A percentile compares a stretch with the other conserved stretches of the same genome.
Evolutionary conservation across 2,888 invertebrate species (phyloP).

Genomic region (Icerya purchasi): DNA sequence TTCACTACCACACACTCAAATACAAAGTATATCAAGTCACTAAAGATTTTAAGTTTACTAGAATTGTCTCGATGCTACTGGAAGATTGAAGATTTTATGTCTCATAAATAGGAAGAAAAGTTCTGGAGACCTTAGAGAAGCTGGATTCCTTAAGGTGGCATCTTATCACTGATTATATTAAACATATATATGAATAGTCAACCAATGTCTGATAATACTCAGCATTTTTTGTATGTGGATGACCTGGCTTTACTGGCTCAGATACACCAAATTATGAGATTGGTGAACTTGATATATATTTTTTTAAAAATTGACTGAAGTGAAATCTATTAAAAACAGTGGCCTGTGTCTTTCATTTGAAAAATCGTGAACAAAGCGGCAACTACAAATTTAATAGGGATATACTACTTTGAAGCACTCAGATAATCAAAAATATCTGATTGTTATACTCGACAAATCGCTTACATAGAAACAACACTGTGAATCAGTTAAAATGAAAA

Average conservation of each 20-base stretch:
- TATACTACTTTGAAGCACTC: neutral
- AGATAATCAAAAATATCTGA: neutral
- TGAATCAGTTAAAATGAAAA: neutral
- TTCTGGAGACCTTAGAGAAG: neutral
- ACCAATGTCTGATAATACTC: neutral
- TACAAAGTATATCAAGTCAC: neutral
- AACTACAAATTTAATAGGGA: neutral
- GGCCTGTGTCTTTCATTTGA: neutral
- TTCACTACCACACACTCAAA: neutral
- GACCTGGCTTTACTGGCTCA: neutral
- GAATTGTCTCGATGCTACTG: neutral
- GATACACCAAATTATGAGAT: neutral
- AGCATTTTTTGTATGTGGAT: neutral
- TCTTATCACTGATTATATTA: neutral
- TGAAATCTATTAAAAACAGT: neutral
- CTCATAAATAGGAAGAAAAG: neutral
- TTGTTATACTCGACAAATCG: neutral
- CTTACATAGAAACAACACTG: neutral
- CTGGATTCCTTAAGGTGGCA: neutral
- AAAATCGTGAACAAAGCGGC: neutral
- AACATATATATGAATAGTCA: neutral
- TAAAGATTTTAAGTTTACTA: neutral
- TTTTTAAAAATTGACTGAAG: neutral
- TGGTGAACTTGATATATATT: neutral
- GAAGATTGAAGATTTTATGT: neutral